phyloP scores from a whole-genome alignment of 2,888 invertebrate genomes.

The Anorthoa munda region DNA sequence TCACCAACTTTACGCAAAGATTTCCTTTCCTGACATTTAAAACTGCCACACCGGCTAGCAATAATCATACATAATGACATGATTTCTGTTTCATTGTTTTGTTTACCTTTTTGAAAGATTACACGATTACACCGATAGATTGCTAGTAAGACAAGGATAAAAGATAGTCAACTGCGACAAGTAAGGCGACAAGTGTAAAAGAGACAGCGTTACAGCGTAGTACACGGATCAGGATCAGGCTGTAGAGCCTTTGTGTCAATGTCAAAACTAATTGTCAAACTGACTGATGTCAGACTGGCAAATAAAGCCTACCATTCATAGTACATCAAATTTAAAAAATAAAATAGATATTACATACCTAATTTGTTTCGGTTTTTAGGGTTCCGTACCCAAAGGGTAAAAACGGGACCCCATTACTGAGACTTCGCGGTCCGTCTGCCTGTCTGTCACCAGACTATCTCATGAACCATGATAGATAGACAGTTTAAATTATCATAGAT shows the following conservation, averaged over 20 bases:
- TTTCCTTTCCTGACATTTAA: slow-evolving; percentile 20
- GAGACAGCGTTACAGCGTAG: not conserved
- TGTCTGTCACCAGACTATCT: no score
- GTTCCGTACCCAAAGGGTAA: no score
- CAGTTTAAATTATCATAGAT: no score
- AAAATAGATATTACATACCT: no score
- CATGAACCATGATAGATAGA: no score
- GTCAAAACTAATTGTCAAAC: slow-evolving; percentile 15
- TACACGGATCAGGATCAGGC: slow-evolving; percentile 6
- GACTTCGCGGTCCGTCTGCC: no score
- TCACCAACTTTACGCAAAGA: slow-evolving; percentile 9
- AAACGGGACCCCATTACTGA: no score
- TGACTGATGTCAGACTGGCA: not conserved
- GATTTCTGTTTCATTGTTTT: slow-evolving; percentile 18
- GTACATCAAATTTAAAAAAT: not conserved
- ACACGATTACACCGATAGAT: not conserved
- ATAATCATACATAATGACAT: slow-evolving; percentile 16
- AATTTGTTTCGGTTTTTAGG: no score
- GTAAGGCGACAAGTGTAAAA: not conserved
- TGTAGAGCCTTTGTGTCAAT: not conserved
- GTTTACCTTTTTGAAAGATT: slow-evolving; percentile 40
- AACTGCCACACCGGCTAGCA: slow-evolving; percentile 51
- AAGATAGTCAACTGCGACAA: not conserved
- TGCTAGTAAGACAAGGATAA: not conserved
- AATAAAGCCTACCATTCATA: not conserved